Percentiles rank a stretch among this genome's conserved stretches.
Conservation (phyloP, 2,888 invertebrate species). For the Sphaeridia pumilis region DNA sequence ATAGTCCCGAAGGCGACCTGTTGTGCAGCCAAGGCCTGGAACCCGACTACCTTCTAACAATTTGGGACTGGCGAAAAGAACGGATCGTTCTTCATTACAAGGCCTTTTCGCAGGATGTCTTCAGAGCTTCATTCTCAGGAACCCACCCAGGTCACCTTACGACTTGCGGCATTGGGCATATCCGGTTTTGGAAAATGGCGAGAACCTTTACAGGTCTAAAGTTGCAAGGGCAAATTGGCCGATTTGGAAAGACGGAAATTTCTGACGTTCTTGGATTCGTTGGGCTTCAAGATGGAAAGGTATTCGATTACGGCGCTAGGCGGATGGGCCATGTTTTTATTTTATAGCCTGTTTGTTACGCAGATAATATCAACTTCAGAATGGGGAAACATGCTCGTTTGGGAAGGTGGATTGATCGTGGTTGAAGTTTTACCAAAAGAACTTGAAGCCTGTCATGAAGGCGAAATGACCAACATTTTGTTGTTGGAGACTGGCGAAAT, state of each 20-base stretch:
- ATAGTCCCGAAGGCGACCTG: slow-evolving; percentile 66
- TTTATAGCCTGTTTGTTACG: no score
- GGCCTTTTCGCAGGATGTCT: slow-evolving; percentile 71
- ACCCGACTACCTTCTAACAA: slow-evolving; percentile 75
- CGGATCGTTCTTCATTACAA: slow-evolving; percentile 64
- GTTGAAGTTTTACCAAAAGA: slow-evolving; percentile 63
- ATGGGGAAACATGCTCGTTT: slow-evolving; percentile 84
- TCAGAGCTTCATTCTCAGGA: slow-evolving; percentile 66
- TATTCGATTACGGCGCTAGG: no score
- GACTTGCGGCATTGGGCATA: slow-evolving; percentile 63
- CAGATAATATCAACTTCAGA: slow-evolving; percentile 71
- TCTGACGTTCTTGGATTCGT: slow-evolving; percentile 74
- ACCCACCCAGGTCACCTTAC: slow-evolving; percentile 66
- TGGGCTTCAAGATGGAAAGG: slow-evolving; percentile 80
- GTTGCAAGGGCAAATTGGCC: slow-evolving; percentile 72
- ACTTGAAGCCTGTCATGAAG: slow-evolving; percentile 60
- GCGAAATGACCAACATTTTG: slow-evolving; percentile 56
- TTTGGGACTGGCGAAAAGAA: slow-evolving; percentile 76
- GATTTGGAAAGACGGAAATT: slow-evolving; percentile 85
- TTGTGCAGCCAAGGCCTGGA: slow-evolving; percentile 71
- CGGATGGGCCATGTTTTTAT: no score
- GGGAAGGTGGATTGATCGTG: slow-evolving; percentile 82
- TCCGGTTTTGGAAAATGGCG: slow-evolving; percentile 90
- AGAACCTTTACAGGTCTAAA: slow-evolving; percentile 82
- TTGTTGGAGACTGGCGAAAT: slow-evolving; percentile 46